phyloP scores from a whole-genome alignment of 2,797 vertebrate species.

The Adrianichthys oophorus region DNA sequence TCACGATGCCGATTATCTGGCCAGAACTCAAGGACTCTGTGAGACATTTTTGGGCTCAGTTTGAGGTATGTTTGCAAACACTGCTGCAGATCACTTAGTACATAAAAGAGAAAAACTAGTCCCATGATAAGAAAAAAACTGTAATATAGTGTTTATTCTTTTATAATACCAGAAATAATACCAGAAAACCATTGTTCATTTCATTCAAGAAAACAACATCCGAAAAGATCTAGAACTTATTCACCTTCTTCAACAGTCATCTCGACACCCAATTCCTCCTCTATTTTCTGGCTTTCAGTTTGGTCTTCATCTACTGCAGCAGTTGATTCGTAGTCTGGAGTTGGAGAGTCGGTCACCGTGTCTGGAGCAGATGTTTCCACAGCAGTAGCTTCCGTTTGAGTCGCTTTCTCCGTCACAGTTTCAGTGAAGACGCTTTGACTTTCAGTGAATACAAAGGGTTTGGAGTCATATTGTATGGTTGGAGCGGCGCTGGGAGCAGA shows the following conservation, averaged over 20 bases:
- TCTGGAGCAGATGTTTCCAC: background rate
- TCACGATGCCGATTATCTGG: conserved; percentile 76
- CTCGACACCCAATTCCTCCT: too few species aligned
- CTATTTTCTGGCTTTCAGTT: too few species aligned
- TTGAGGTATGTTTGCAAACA: background rate
- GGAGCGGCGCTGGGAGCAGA: too few species aligned
- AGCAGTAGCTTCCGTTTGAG: background rate
- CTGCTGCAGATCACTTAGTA: too few species aligned
- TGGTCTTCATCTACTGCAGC: rapidly evolving
- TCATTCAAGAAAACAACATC: background rate
- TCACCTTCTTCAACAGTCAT: background rate
- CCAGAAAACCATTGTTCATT: too few species aligned
- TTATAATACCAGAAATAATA: too few species aligned
- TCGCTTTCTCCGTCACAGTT: background rate
- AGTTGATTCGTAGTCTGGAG: background rate
- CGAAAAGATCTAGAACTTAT: background rate
- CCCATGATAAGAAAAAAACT: too few species aligned
- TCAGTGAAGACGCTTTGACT: background rate
- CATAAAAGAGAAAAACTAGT: too few species aligned
- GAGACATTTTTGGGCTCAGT: background rate
- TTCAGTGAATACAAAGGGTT: background rate
- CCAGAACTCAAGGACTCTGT: conserved; percentile 62
- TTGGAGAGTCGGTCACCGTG: background rate
- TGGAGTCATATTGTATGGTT: too few species aligned
- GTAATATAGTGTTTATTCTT: too few species aligned